Evolutionary conservation across 2,888 invertebrate species (phyloP), one percentile per base, ranked within the genome.

Genomic region (Mimachlamys varia): DNA sequence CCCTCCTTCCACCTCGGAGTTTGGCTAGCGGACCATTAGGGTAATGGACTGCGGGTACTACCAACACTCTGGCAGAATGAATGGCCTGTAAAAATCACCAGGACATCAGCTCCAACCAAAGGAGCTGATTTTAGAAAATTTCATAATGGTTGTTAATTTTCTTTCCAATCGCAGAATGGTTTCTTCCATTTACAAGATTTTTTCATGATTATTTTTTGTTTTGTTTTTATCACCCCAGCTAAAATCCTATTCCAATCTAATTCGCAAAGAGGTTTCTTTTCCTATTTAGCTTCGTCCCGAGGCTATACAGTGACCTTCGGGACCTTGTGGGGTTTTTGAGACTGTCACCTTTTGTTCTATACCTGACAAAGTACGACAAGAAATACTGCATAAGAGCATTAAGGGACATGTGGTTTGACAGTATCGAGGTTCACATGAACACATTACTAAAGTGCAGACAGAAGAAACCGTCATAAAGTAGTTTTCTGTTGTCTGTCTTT

Each of bases 111-210:
- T 33, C 13, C 12, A 27, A 76, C 33, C 33, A 33, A 22, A 33
- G 76, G 76, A 76, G 27, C 27, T 53, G 7, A 12, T 58, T 58
- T 58, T 27, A 76, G 76, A 76, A 76, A 76, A 76, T 76, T 76
- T 33, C 76, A 76, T 76, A 76, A 76, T 76, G 27, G 15, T 13
- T 76, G 76, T 33, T 76, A 76, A 76, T 76, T 76, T 76, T 76
- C 58, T 76, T 76, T 76, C 76, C 76, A 76, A 76, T 33, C 33
- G 13, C 19, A n/a, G 76, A n/a, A 33, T 76, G 33, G 76, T 76
- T 76, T 76, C 76, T 22, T 76, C 76, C 76, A 33, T 76, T 76
- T 76, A 76, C 27, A 12, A 76, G 2, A n/a, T 76, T 76, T 76
- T 76, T 76, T 76, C 76, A 7, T 76, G 12, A 76, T 76, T n/a